Base-by-base conservation (phyloP, 2,888 invertebrate species). In the Acanthosepion pharaonis region DNA sequence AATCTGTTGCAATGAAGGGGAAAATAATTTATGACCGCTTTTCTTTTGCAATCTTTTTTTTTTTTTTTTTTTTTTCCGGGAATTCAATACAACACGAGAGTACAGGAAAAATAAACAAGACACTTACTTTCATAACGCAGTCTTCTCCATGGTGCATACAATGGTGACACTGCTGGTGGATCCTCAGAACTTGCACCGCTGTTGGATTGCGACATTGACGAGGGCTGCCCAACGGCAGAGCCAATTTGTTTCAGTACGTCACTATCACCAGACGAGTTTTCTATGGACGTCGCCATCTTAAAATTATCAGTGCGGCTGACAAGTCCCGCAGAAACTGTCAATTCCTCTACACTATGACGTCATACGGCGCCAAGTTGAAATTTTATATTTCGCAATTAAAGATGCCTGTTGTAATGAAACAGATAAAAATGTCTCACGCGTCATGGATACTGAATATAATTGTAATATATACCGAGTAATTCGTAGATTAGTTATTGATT, bases 261-360 rank as follows among this genome's bases (percentile, higher is more conserved):
- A 18, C 42, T 53, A n/a, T 53, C 53, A n/a, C 23, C 51, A 93
- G 93, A 51, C n/a, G 93, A 53, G n/a, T n/a, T 53, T 8, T 93
- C 93, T 15, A 93, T 93, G 93, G 93, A 93, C 51, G 93, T 53
- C 51, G 93, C 93, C 93, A 93, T 93, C 93, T 93, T 93, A n/a
- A 53, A 51, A n/a, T 51, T 53, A 93, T 93, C 9, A 23, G 93
- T n/a, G n/a, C 93, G n/a, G 92, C 92, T n/a, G 92, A 42, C 92
- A 3, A 78, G n/a, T 78, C 78, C 78, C 78, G 78, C 78, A 78
- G 78, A 78, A 78, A 78, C 78, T 78, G 78, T 33, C n/a, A n/a
- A 78, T 78, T 78, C 25, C 28, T 78, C 28, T n/a, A 28, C 25
- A 28, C 11, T 78, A 78, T 78, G 78, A 78, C 78, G 78, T 78